These are phyloP conservation scores for Paelopatides confundens DNA, from an alignment of 53 echinoderm and acorn worm species.

Conservation along the genomic window DNA sequence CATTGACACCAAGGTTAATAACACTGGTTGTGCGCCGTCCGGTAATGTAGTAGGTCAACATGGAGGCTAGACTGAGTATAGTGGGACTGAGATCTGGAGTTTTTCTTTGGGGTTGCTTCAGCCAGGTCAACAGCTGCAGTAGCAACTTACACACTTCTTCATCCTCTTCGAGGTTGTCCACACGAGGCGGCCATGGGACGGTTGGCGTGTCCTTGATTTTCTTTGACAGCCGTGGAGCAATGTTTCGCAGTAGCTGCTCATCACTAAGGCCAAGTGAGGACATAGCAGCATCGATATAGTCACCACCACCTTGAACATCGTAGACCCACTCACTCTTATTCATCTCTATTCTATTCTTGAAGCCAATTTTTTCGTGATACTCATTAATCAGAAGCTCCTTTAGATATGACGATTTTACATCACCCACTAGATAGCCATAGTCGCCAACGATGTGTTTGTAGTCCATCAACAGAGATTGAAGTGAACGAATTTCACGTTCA, in stretches of 20 bases:
- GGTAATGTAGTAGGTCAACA: slow-evolving; percentile 63
- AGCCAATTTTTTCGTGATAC: slow-evolving; percentile 60
- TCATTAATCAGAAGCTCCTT: too few relatives aligned
- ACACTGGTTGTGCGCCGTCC: slow-evolving; percentile 51
- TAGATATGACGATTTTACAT: slow-evolving; percentile 49
- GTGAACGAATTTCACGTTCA: too few relatives aligned
- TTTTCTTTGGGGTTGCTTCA: slow-evolving; percentile 50
- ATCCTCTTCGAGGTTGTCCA: slow-evolving; percentile 50
- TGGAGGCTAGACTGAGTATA: slow-evolving; percentile 45
- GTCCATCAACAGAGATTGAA: too few relatives aligned
- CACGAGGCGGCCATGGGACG: slow-evolving; percentile 57
- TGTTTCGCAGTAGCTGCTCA: slow-evolving; percentile 56
- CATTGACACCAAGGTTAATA: slow-evolving; percentile 51
- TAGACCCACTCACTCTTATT: slow-evolving; percentile 63
- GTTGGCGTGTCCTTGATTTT: slow-evolving; percentile 17
- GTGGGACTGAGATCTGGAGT: slow-evolving; percentile 47
- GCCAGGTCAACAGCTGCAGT: slow-evolving; percentile 61
- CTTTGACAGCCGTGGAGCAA: slow-evolving; percentile 46
- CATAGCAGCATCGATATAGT: slow-evolving; percentile 53
- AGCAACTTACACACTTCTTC: slow-evolving; percentile 59
- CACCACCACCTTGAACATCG: slow-evolving; percentile 47
- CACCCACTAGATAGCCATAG: slow-evolving; percentile 29
- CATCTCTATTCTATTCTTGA: slow-evolving; percentile 53
- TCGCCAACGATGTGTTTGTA: too few relatives aligned
- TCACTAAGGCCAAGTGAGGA: slow-evolving; percentile 58